A percentile compares a stretch with the other conserved stretches of the same genome.
These are phyloP conservation scores for Drosophila seguyi DNA, from an alignment of 1,140 invertebrate genomes.

Conservation along the genomic window DNA sequence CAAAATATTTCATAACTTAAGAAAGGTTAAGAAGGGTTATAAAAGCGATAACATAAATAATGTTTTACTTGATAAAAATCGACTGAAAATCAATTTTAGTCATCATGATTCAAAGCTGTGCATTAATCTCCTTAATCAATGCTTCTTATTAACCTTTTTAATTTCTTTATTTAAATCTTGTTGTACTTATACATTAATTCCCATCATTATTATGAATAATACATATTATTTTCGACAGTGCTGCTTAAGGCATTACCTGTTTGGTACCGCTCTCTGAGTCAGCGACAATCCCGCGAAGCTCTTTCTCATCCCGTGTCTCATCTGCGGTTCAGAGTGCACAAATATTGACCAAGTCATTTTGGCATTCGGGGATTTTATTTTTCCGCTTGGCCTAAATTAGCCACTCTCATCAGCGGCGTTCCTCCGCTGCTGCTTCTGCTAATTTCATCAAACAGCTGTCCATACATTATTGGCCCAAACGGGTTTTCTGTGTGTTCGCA, in stretches of 20 bases:
- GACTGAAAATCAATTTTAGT: background rate
- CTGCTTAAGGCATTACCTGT: constrained; percentile 40
- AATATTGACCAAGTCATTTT: constrained; percentile 69
- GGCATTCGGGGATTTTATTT: constrained; percentile 36
- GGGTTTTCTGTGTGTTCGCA: constrained; percentile 11
- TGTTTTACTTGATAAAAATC: background rate
- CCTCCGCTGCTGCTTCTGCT: background rate
- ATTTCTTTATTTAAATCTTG: background rate
- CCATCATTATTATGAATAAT: background rate
- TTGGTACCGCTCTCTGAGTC: constrained; percentile 53
- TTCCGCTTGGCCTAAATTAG: constrained; percentile 36
- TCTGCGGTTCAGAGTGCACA: constrained; percentile 61
- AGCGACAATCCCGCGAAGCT: constrained; percentile 35
- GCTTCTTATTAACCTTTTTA: background rate
- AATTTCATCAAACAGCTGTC: constrained; percentile 37
- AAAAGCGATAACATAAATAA: background rate
- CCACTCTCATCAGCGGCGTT: constrained; percentile 28
- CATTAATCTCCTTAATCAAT: background rate
- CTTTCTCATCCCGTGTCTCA: constrained; percentile 8
- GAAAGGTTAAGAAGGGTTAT: background rate
- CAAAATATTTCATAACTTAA: background rate
- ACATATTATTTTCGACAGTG: constrained; percentile 11
- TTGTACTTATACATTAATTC: background rate
- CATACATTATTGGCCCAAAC: constrained; percentile 18
- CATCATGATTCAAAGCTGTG: no score